Conservation (phyloP, 2,113 vertebrate genomes). For the Equus quagga region DNA sequence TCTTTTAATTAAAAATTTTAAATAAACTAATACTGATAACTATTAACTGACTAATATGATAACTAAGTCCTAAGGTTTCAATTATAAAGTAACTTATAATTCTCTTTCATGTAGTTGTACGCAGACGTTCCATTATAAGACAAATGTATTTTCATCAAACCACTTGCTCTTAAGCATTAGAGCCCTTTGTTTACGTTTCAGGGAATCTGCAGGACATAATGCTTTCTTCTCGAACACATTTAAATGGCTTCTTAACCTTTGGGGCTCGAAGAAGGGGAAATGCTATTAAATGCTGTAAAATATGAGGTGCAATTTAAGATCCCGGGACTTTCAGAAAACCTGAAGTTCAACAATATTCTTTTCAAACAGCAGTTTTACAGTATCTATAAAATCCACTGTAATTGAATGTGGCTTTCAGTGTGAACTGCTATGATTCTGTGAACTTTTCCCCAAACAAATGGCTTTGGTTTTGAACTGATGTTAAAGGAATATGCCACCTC, state of each 20-base stretch:
- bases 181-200: conserved; percentile 44
- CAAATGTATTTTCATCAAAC: conserved; percentile 47
- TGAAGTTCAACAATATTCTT: conserved; percentile 58
- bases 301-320: conserved; percentile 56
- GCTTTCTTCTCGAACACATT: conserved; percentile 35
- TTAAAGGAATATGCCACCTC: neutral
- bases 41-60: too few species aligned
- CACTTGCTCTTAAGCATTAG: neutral
- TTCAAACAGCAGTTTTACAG: conserved; percentile 51
- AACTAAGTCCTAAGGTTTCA: too few species aligned
- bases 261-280: neutral
- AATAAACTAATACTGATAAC: neutral
- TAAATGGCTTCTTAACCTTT: conserved; percentile 36
- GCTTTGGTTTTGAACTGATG: conserved; percentile 32
- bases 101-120: neutral
- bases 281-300: conserved; percentile 67
- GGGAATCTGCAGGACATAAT: neutral
- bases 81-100: neutral
- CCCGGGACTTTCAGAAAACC: conserved; percentile 43
- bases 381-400: conserved; percentile 26
- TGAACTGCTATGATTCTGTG: conserved; percentile 44
- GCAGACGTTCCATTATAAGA: conserved; percentile 51
- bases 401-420: conserved; percentile 42
- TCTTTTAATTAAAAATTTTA: neutral
- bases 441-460: conserved; percentile 37